These are phyloP conservation scores for Keiferia lycopersicella DNA, from an alignment of 2,888 invertebrate species.

Conservation along the genomic window DNA sequence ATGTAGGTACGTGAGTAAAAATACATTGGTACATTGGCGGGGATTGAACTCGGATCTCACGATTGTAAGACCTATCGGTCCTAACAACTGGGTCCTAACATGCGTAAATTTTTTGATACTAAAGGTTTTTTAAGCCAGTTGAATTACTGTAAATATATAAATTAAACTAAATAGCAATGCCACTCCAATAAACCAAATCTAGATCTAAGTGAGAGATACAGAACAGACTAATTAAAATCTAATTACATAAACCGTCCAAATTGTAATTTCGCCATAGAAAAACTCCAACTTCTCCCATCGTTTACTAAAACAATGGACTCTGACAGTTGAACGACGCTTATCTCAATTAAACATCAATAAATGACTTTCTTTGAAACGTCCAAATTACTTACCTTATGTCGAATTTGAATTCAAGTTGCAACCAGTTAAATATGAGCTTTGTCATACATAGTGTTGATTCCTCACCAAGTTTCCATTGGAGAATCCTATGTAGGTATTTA, in stretches of 20 bases:
- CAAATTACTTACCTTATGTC: conserved; percentile 60
- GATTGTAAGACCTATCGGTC: no score
- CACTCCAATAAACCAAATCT: background rate
- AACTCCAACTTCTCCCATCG: conserved; percentile 67
- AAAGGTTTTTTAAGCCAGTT: no score
- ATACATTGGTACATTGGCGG: no score
- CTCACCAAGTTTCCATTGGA: no score
- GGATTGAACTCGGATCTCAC: no score
- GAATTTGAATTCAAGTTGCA: conserved; percentile 66
- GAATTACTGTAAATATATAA: no score
- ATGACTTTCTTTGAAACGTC: conserved; percentile 68
- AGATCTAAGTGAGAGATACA: background rate
- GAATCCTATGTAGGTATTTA: no score
- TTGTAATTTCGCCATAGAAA: conserved; percentile 62
- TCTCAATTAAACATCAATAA: conserved; percentile 66
- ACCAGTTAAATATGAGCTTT: conserved; percentile 37
- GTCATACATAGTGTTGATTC: no score
- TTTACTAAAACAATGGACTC: conserved; percentile 75
- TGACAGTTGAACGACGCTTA: conserved; percentile 68
- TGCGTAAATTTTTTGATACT: no score
- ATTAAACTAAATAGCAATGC: background rate
- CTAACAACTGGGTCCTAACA: no score
- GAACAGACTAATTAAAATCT: conserved; percentile 60
- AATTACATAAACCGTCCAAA: conserved; percentile 63
- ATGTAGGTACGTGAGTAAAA: no score